Percentiles rank a stretch among this genome's conserved stretches.
Conservation (phyloP, 2,888 invertebrate genomes). For the Geotrupes spiniger region DNA sequence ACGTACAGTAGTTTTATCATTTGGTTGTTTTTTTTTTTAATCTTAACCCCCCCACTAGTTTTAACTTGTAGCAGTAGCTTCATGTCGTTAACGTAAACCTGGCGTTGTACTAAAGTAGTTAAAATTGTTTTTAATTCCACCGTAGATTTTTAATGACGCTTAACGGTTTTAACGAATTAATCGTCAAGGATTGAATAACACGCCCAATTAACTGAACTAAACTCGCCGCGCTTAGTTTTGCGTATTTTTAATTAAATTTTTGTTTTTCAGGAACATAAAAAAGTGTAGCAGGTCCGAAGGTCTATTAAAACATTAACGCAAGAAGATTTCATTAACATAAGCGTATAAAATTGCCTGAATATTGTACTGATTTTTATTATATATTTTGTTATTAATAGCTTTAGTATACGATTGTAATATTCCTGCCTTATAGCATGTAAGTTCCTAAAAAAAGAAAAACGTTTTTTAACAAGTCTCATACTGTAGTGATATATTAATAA, state of each 20-base stretch:
- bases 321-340: conserved; percentile 3
- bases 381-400: conserved; percentile 5
- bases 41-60: no score
- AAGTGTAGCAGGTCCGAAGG: conserved; percentile 40
- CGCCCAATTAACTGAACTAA: background rate
- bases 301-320: conserved; percentile 8
- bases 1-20: background rate
- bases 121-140: conserved; percentile 7
- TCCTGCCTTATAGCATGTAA: conserved; percentile 28
- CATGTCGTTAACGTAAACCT: conserved; percentile 25
- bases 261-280: conserved; percentile 43
- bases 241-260: conserved; percentile 16
- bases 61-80: conserved; percentile 3
- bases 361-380: conserved; percentile 6
- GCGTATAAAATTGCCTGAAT: conserved; percentile 1
- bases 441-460: conserved; percentile 26
- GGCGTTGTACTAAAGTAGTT: conserved; percentile 32
- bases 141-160: no score
- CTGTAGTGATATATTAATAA: no score
- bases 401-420: conserved; percentile 7
- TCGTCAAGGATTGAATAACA: conserved; percentile 1
- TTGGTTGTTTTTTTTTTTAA: background rate
- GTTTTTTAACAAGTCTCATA: no score
- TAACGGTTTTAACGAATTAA: no score
- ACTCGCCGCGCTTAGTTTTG: conserved; percentile 8